Base-by-base conservation (phyloP, 2,888 invertebrate genomes). In the Cyclophora albipunctata region DNA sequence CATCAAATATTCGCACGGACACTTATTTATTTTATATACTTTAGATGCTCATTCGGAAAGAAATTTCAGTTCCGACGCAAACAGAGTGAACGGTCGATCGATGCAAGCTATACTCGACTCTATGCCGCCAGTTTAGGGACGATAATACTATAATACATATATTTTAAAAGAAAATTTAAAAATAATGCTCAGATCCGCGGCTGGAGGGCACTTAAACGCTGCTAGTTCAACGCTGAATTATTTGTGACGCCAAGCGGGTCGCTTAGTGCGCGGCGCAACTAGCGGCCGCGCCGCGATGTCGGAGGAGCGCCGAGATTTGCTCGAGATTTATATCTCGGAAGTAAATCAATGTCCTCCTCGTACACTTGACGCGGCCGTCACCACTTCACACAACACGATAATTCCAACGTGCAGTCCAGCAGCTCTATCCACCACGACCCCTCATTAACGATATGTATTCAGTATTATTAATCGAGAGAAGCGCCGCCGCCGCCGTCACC, bases 191-290 rank as follows among this genome's bases (percentile, higher is more conserved):
- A 66, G 57, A 59, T 55, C 53, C 54, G 45, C 60, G 55, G 57
- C 59, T 60, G 57, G 60, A 61, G 65, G 66, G 73, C 71, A 73
- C 69, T 73, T 71, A 73, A 64, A 60, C 59, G 63, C 61, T 59
- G 66, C 67, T 55, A 63, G 66, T 65, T 60, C 60, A 51, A 48
- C 45, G 57, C 57, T 71, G 66, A 69, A 68, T 71, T 69, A 71
- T 71, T 69, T 56, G 69, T 51, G 57, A 59, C 49, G 58, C 53
- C 49, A 57, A 60, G 56, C 62, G 63, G 58, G 64, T 61, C 60
- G 51, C 48, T 46, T 57, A 59, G 57, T 54, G 54, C 53, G 37
- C 40, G 43, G 43, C 20, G 5, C 1, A 7, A 4, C n/a, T 7
- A 7, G 41, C 7, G 41, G 41, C 7, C 7, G 6, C n/a, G 41